Base-by-base conservation (phyloP, 92 coral and sea anemone species). In the Parazoanthus swiftii region DNA sequence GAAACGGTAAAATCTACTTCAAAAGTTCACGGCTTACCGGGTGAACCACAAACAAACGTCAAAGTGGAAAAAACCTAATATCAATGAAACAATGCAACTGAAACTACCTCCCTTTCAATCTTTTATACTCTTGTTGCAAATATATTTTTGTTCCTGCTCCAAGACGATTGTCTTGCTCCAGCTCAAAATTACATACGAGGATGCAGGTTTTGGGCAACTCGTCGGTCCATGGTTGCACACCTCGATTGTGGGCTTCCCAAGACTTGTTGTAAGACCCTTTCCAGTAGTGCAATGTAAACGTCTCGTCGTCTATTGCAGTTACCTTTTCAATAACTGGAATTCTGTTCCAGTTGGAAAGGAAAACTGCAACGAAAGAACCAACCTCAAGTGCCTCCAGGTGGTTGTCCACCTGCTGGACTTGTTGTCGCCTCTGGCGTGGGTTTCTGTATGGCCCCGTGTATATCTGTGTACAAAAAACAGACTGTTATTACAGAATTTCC, bases 201-300 rank as follows among this genome's bases (percentile, higher is more conserved):
- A 80, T 75, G n/a, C 90, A 90, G 36, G 39, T 82, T 14, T 29
- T 80, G 1, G 86, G 77, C 20, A 86, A 59, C 33, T 73, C 72
- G 35, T 80, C 87, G 0, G 16, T 72, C 80, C 86, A 90, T 0
- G 79, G 50, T 33, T 33, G 51, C 25, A 82, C 74, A 67, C 78
- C 76, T 2, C 10, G 13, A 8, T 66, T 42, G 86, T 75, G 80
- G 10, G 86, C 71, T 26, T 70, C 66, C 92, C 92, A 85, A 9
- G 82, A 54, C 18, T 37, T 90, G 36, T 66, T 90, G 74, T 77
- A 89, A 1, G 74, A 26, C 2, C 92, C 91, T 35, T 85, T 80
- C 89, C 77, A 71, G 71, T 85, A 85, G 25, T 78, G 70, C 4
- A 89, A 0, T 5, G 15, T 21, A 33, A 77, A 48, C 4, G 14